Conservation (phyloP, 2,797 vertebrate genomes). For the Triplophysa bombifrons region DNA sequence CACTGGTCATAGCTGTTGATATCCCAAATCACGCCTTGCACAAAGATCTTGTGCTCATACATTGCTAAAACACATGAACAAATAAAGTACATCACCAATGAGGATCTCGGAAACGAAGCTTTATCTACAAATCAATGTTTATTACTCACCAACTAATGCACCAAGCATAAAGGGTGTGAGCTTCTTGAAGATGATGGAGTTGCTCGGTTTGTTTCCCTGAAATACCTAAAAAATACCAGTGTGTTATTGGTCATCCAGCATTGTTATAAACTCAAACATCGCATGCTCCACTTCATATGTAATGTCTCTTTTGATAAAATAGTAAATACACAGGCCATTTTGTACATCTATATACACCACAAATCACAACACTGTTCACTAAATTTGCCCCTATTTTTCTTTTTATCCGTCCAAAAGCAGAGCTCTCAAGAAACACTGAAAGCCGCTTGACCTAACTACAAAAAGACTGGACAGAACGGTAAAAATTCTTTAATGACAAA, state of each 20-base stretch:
- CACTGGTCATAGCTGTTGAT: constrained; percentile 99
- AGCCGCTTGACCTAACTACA: too few relatives aligned
- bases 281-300: background rate
- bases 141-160: constrained; percentile 89
- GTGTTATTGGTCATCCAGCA: background rate
- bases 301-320: background rate
- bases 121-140: background rate
- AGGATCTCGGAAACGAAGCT: background rate
- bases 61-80: constrained; percentile 75
- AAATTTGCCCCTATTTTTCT: too few relatives aligned
- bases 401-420: too few relatives aligned
- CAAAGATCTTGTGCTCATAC: constrained; percentile 99
- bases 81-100: background rate
- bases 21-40: constrained; percentile 96
- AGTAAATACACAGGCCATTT: too few relatives aligned
- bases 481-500: too few relatives aligned
- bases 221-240: constrained; percentile 81
- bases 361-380: too few relatives aligned
- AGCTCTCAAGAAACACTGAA: too few relatives aligned
- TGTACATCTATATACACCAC: too few relatives aligned
- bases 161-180: constrained; percentile 90
- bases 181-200: constrained; percentile 94
- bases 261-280: background rate
- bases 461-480: too few relatives aligned
- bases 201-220: constrained; percentile 96